Base-by-base conservation (phyloP, 2,113 vertebrate species). In the Anguilla japonica region DNA sequence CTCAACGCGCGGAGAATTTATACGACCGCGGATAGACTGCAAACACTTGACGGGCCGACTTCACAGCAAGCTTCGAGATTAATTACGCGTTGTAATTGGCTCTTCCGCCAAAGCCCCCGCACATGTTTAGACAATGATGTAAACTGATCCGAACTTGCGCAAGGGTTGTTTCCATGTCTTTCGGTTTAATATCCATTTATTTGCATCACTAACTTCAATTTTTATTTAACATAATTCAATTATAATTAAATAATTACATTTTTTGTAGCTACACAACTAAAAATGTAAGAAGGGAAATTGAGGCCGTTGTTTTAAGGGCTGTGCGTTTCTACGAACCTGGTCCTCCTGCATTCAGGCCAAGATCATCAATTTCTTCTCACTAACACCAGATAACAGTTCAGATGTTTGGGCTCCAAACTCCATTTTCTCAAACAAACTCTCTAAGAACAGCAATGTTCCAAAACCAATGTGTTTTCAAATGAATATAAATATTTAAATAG, bases 401-500 rank as follows among this genome's bases (percentile, higher is more conserved):
- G 26, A 14, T 15, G 41, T 13, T 22, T 41, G 75, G n/a, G 18
- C 16, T 16, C n/a, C 71, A 75, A 75, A 75, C 9, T 75, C n/a
- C 6, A 3, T 79, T 40, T 50, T 34, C 26, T 53, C n/a, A 83
- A 50, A 60, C 11, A 14, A 34, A 11, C n/a, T 83, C 29, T 5
- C 82, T 29, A 39, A 2, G 82, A 16, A 60, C 29, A 60, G 9
- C 26, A 11, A 39, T 46, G 29, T 60, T 86, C 79, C 85, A 81
- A 86, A 86, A 86, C 79, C 40, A 86, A 86, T 29, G 56, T 63
- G 16, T 86, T 63, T 86, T 63, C 39, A 41, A 50, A 34, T 57
- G 22, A 67, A 86, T 63, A 67, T 40, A 82, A 86, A 86, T 82
- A 86, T 86, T 82, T 86, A 81, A 81, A 79, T 41, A 67, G 79